Base-by-base conservation (phyloP, 2,797 vertebrate species). In the Catostomus latipinnis region DNA sequence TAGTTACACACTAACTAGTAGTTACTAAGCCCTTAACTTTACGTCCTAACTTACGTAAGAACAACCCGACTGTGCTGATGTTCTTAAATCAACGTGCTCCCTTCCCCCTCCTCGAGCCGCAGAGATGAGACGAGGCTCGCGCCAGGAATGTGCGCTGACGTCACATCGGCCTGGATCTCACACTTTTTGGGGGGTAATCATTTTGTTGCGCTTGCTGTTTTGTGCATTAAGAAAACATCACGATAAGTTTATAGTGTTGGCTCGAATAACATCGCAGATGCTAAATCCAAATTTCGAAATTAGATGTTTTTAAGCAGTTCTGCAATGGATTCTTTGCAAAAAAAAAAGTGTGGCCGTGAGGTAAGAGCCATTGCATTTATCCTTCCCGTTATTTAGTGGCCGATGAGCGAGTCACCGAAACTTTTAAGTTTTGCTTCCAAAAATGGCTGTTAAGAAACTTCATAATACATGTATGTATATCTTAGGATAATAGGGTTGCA, bases 61-160 rank as follows among this genome's bases (percentile, higher is more conserved):
- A 22, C 22, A 22, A 22, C 22, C 22, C 22, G 22, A 22, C 22
- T 22, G 1, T 22, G 45, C 11, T n/a, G 54, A 69, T 52, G 75
- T 50, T 69, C 9, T 34, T 34, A 34, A 60, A 50, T 52, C 18
- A 4, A 11, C 74, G 1, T 9, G 4, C 45, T 61, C 77, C 70
- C 77, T 12, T 73, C 77, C 77, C 77, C 77, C 60, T 43, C 45
- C 11, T 34, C 9, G 69, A 58, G 52, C 70, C 61, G 68, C 53
- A n/a, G 16, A 73, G 77, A 80, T 54, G 77, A 66, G 77, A 63
- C 0, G 69, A 72, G 76, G 77, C 77, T 53, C 77, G 60, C 58
- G 60, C 52, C 50, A 72, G 70, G 77, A 80, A 80, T 80, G 77
- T 11, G 60, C 70, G 34, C 70, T 80, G 77, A 73, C 77, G 77